phyloP scores from a whole-genome alignment of 2,113 vertebrate genomes.

The Glareola pratincola region DNA sequence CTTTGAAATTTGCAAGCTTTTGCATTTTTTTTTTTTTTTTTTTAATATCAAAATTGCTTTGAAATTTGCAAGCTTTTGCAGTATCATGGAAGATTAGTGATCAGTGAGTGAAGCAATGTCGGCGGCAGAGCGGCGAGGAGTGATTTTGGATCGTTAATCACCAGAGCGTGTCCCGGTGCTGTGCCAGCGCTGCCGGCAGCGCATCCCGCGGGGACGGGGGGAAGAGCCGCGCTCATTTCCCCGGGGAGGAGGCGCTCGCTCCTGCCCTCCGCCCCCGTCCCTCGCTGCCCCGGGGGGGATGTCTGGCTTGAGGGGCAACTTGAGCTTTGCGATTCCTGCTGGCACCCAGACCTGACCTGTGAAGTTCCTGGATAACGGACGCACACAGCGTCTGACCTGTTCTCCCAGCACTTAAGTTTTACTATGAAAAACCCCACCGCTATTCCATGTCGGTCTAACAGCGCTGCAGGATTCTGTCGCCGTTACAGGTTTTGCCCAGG shows the following conservation, averaged over 20 bases:
- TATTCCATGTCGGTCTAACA: not conserved
- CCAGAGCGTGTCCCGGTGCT: not conserved
- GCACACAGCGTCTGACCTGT: not conserved
- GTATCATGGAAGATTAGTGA: not conserved
- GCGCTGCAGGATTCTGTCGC: not conserved
- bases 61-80: not conserved
- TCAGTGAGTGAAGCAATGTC: not conserved
- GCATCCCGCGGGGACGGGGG: rapidly evolving
- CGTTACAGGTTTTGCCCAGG: not conserved
- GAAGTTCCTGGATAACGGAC: not conserved
- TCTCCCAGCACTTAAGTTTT: not conserved
- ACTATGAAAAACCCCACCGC: not conserved
- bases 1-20: not conserved
- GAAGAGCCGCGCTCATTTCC: not conserved
- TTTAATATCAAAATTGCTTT: not conserved
- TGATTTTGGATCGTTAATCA: not conserved
- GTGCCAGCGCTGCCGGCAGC: not conserved
- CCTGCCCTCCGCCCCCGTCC: too few species aligned
- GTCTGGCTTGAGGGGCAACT: not conserved
- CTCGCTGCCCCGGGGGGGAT: not conserved
- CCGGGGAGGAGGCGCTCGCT: rapidly evolving
- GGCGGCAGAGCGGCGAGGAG: not conserved
- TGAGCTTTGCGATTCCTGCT: not conserved
- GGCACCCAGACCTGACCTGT: not conserved
- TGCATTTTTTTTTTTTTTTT: too few species aligned